Evolutionary conservation across 2,888 invertebrate genomes (phyloP), one percentile per base, ranked within the genome.

Genomic region (Andricus quercusramuli): DNA sequence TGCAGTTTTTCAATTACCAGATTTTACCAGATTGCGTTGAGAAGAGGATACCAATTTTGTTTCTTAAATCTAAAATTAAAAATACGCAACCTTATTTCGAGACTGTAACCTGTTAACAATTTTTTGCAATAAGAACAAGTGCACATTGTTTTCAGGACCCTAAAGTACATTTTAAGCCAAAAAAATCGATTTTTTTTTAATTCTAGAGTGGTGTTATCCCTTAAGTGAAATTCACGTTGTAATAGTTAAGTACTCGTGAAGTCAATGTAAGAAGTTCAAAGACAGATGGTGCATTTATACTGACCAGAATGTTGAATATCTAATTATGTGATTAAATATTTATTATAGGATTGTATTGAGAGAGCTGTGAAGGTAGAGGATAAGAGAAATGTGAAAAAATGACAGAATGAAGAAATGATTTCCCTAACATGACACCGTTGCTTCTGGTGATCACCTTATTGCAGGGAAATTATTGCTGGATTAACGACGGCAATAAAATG

Each of bases 401-500:
- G 29, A 47, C 20, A 25, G 32, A 29, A 70, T 9, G 44, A 70
- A 70, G 20, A 51, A 47, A 70, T 9, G 29, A 70, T 70, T 68
- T 70, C 20, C 68, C 25, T 51, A 70, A 51, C 47, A 51, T 29
- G 51, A 47, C 29, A 29, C 47, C 25, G 47, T 51, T 70, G 68
- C 68, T 70, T 20, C 47, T 51, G 29, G 70, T 22, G 22, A 59
- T 59, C 59, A 1, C 59, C n/a, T 22, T 51, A 70, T 70, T 70
- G 32, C 32, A 74, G 47, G 70, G 44, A 51, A 51, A 70, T 70
- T 70, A 70, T 51, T 29, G 51, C 56, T 74, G n/a, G 74, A 56
- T 74, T 74, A 56, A 74, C 32, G 32, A 56, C 32, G 32, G 74
- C n/a, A 74, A 56, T 74, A 74, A 74, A 74, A 74, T 56, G 20